A percentile compares a stretch with the other conserved stretches of the same genome.
Conservation (phyloP, 2,113 vertebrate genomes). For the Pterocles gutturalis region DNA sequence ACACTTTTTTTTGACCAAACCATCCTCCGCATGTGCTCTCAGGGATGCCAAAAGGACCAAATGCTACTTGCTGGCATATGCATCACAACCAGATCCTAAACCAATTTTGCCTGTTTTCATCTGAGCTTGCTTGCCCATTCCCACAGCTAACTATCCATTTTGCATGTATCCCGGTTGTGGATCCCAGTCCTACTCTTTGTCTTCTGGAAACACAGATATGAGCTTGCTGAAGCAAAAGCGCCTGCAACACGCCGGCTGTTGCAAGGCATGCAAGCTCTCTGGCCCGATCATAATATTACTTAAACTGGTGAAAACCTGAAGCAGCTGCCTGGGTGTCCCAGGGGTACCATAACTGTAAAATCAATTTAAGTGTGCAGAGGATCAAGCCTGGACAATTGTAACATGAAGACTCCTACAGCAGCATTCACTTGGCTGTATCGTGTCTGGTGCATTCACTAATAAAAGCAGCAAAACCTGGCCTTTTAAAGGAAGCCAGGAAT, state of each 20-base stretch:
- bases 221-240: neutral
- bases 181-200: neutral
- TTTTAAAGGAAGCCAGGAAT: slow-evolving; percentile 9
- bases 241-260: neutral
- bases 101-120: neutral
- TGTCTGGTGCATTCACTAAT: neutral
- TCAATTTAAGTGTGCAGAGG: neutral
- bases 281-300: neutral
- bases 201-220: neutral
- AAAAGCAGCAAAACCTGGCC: neutral
- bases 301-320: neutral
- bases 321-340: slow-evolving; percentile 17
- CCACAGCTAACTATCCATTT: neutral
- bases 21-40: neutral
- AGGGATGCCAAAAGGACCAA: neutral
- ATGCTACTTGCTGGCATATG: neutral
- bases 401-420: neutral
- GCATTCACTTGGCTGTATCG: neutral
- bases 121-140: neutral
- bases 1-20: neutral
- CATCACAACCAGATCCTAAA: neutral
- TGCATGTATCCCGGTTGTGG: rapidly evolving
- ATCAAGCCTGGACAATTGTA: neutral
- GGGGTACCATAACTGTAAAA: slow-evolving; percentile 34
- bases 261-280: neutral